phyloP scores from a whole-genome alignment of 2,797 vertebrate genomes.

The Lepilemur septentrionalis region DNA sequence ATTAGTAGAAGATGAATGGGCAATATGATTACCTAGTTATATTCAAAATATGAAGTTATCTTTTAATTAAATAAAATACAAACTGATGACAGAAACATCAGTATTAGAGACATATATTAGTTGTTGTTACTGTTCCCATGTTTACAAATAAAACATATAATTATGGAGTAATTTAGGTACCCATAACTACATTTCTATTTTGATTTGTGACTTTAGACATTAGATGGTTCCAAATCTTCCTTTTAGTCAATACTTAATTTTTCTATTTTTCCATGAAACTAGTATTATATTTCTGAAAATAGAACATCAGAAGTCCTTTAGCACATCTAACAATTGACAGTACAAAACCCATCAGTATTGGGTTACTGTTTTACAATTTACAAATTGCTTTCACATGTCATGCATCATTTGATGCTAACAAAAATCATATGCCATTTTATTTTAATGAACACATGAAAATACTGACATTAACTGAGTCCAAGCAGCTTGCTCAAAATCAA shows the following conservation, averaged over 20 bases:
- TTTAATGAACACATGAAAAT: neutral
- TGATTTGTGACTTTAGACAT: neutral
- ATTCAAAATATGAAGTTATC: neutral
- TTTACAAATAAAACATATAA: neutral
- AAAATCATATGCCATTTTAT: neutral
- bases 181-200: neutral
- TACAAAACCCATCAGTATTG: neutral
- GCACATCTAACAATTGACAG: neutral
- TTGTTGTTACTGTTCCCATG: neutral
- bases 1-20: neutral
- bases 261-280: neutral
- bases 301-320: neutral
- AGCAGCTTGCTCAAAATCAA: neutral
- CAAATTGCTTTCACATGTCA: neutral
- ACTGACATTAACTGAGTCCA: neutral
- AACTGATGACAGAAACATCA: neutral
- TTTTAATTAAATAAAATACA: neutral
- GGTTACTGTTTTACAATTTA: neutral
- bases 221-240: neutral
- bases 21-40: neutral
- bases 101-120: neutral
- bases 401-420: neutral
- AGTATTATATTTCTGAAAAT: neutral
- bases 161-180: neutral
- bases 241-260: neutral